Conservation (phyloP, 2,888 invertebrate species). For the Aelia acuminata region DNA sequence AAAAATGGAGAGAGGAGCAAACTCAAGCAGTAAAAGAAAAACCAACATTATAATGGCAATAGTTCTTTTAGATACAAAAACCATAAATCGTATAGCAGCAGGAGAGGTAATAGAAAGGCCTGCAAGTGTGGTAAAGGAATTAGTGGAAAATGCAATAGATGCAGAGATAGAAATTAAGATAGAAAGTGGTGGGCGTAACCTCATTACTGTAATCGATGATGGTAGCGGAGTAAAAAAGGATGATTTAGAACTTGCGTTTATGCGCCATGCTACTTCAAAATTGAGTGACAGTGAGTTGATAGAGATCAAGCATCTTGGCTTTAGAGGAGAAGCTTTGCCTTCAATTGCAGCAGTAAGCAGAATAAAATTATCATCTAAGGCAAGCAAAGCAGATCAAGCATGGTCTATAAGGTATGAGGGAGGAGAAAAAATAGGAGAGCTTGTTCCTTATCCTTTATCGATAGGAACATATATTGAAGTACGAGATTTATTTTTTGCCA, state of each 20-base stretch:
- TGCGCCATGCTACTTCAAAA: slow-evolving; percentile 54
- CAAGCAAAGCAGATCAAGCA: slow-evolving; percentile 44
- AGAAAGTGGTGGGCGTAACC: slow-evolving; percentile 45
- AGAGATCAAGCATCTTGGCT: slow-evolving; percentile 51
- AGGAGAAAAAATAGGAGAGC: background rate
- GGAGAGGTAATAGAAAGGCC: slow-evolving; percentile 14
- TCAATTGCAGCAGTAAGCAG: slow-evolving; percentile 44
- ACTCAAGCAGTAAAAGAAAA: no score
- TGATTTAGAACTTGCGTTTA: slow-evolving; percentile 47
- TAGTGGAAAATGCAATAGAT: slow-evolving; percentile 45
- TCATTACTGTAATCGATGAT: slow-evolving; percentile 42
- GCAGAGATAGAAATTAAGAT: slow-evolving; percentile 38
- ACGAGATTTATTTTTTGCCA: slow-evolving; percentile 14
- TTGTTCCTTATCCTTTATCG: background rate
- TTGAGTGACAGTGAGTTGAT: slow-evolving; percentile 51
- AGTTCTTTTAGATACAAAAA: slow-evolving; percentile 54
- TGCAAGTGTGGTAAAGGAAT: slow-evolving; percentile 44
- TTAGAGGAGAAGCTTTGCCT: slow-evolving; percentile 49
- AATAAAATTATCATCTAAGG: slow-evolving; percentile 51
- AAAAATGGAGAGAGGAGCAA: no score
- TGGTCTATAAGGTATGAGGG: slow-evolving; percentile 48
- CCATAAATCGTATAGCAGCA: slow-evolving; percentile 53
- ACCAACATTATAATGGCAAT: slow-evolving; percentile 5
- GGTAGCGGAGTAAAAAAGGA: slow-evolving; percentile 47
- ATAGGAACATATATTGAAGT: background rate